phyloP scores from a whole-genome alignment of 2,113 vertebrate species.

The Nerophis lumbriciformis region DNA sequence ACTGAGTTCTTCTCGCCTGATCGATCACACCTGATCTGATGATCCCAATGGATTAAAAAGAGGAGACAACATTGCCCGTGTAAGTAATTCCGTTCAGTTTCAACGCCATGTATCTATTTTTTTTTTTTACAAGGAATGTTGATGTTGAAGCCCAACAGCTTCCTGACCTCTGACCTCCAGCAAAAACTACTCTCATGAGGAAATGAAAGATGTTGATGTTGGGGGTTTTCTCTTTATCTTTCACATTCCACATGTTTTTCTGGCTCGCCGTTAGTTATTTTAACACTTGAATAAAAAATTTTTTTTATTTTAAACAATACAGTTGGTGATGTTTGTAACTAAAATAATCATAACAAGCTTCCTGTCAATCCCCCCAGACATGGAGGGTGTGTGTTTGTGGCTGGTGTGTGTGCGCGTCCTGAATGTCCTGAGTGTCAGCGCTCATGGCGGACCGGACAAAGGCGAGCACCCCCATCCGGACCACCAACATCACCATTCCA shows the following conservation, averaged over 20 bases:
- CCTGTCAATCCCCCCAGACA: conserved; percentile 31
- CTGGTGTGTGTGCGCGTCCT: conserved; percentile 24
- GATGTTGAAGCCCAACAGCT: conserved; percentile 29
- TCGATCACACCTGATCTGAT: conserved; percentile 3
- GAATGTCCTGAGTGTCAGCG: conserved; percentile 8
- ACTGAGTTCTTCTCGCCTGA: neutral
- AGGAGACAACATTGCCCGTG: conserved; percentile 12
- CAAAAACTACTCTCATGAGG: neutral
- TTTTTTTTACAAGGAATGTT: neutral
- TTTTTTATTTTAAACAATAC: too few species aligned
- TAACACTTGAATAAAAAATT: too few species aligned
- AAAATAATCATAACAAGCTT: too few species aligned
- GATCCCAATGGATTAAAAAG: conserved; percentile 28
- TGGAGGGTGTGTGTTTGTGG: conserved; percentile 39
- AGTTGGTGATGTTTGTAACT: too few species aligned
- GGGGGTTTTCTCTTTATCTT: neutral
- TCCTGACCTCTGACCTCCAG: conserved; percentile 18
- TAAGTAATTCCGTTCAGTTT: conserved; percentile 9
- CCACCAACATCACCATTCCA: conserved; percentile 15
- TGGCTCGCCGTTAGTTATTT: too few species aligned
- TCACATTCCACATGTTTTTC: too few species aligned
- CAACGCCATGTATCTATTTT: neutral
- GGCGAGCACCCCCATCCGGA: conserved; percentile 27
- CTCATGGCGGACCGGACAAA: conserved; percentile 11
- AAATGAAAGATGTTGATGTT: conserved; percentile 1